Evolutionary conservation across 92 coral and sea anemone species (phyloP).

Genomic region (Actinostola sp.): DNA sequence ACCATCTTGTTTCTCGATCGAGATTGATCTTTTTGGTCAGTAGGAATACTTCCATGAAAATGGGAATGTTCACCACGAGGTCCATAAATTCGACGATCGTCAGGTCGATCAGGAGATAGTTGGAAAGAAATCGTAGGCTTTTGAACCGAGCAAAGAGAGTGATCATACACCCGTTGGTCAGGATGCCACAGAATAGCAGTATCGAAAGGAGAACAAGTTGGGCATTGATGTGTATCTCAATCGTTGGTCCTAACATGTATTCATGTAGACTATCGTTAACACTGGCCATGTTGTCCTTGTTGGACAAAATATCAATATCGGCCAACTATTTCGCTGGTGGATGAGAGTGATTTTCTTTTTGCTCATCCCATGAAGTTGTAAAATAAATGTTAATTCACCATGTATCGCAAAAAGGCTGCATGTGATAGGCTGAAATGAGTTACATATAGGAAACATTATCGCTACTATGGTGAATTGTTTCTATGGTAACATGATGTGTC

Average conservation of each 20-base stretch:
- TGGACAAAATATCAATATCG: neutral
- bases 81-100: slow-evolving; percentile 37
- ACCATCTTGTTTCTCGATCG: slow-evolving; percentile 31
- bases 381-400: too few relatives aligned
- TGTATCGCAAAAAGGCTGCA: too few relatives aligned
- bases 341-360: neutral
- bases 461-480: too few relatives aligned
- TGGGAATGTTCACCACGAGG: slow-evolving; percentile 22
- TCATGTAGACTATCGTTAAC: neutral
- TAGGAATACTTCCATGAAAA: slow-evolving; percentile 35
- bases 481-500: too few relatives aligned
- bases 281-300: neutral
- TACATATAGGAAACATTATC: too few relatives aligned
- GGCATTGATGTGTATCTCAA: slow-evolving; percentile 12
- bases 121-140: slow-evolving; percentile 5
- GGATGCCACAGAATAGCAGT: slow-evolving; percentile 15
- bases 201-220: slow-evolving; percentile 12
- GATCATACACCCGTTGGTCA: slow-evolving; percentile 25
- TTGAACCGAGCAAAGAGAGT: slow-evolving; percentile 34
- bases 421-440: too few relatives aligned
- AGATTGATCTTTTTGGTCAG: slow-evolving; percentile 26
- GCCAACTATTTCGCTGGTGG: neutral
- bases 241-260: slow-evolving; percentile 30
- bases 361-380: too few relatives aligned
- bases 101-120: slow-evolving; percentile 28